Evolutionary conservation across 1,140 invertebrate genomes (phyloP).

Genomic region (Pygmarrhopalites habei): DNA sequence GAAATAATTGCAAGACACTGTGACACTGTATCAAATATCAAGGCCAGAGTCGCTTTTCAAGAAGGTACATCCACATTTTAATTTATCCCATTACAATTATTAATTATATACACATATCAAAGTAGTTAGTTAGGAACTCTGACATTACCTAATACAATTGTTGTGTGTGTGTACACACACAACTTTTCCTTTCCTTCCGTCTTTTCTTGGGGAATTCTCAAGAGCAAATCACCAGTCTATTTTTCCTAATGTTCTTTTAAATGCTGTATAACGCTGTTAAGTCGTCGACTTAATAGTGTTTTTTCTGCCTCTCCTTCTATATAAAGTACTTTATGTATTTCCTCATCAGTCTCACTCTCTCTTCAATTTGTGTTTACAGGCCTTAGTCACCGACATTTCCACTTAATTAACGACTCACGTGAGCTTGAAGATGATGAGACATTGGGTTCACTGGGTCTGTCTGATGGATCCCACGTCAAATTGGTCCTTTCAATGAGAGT

Average conservation of each 20-base stretch:
- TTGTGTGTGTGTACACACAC: background rate
- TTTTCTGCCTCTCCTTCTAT: no score
- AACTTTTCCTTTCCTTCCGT: background rate
- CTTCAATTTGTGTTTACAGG: background rate
- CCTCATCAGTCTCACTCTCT: no score
- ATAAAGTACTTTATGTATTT: no score
- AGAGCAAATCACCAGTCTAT: no score
- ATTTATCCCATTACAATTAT: background rate
- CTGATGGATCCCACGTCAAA: constrained; percentile 6
- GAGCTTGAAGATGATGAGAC: constrained; percentile 8
- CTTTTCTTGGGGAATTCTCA: no score
- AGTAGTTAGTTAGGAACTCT: background rate
- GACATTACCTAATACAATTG: background rate
- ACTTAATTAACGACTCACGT: constrained; percentile 9
- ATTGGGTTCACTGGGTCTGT: constrained; percentile 2
- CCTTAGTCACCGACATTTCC: constrained; percentile 1
- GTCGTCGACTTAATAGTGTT: no score
- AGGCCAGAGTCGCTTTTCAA: constrained; percentile 4
- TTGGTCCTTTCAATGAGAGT: constrained; percentile 1
- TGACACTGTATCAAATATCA: constrained; percentile 9
- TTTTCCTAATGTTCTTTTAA: no score
- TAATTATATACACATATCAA: background rate
- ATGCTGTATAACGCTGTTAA: no score
- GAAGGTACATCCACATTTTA: constrained; percentile 8
- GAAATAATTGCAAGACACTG: constrained; percentile 1